phyloP scores from a whole-genome alignment of 2,797 vertebrate genomes.

The Leptatherina wallacei region DNA sequence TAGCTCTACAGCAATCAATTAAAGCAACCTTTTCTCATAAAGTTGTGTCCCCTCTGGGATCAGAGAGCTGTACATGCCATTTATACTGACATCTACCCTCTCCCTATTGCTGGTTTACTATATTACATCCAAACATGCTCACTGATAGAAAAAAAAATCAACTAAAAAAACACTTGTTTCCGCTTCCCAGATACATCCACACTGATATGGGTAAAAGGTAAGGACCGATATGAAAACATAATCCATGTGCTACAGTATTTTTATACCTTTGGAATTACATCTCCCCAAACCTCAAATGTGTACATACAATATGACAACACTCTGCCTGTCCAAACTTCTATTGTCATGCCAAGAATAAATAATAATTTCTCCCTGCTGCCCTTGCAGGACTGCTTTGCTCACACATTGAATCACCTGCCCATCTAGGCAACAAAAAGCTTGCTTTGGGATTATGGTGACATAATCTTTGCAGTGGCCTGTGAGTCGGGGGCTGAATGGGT shows the following conservation, averaged over 20 bases:
- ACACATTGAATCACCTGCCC: conserved; percentile 85
- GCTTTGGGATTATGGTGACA: conserved; percentile 89
- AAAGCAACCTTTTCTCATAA: conserved; percentile 78
- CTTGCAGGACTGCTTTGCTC: conserved; percentile 78
- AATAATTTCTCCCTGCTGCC: conserved; percentile 80
- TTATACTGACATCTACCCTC: conserved; percentile 57
- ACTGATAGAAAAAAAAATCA: conserved; percentile 44
- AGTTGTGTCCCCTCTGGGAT: conserved; percentile 70
- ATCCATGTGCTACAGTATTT: conserved; percentile 64
- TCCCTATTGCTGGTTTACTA: conserved; percentile 65
- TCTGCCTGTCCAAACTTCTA: conserved; percentile 75
- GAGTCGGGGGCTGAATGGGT: conserved; percentile 85
- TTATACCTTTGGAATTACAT: conserved; percentile 74
- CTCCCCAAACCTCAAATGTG: conserved; percentile 74
- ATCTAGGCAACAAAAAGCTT: conserved; percentile 83
- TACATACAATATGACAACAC: conserved; percentile 80
- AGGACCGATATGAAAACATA: conserved; percentile 71
- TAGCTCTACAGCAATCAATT: conserved; percentile 87
- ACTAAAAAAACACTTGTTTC: conserved; percentile 55
- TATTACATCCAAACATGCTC: conserved; percentile 37
- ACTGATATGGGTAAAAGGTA: conserved; percentile 57
- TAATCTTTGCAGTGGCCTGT: conserved; percentile 86
- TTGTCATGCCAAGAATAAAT: conserved; percentile 81
- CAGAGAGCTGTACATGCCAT: conserved; percentile 44
- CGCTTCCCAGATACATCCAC: conserved; percentile 41